phyloP scores from a whole-genome alignment of 2,888 invertebrate genomes.

The Hirtodrosophila cameraria region DNA sequence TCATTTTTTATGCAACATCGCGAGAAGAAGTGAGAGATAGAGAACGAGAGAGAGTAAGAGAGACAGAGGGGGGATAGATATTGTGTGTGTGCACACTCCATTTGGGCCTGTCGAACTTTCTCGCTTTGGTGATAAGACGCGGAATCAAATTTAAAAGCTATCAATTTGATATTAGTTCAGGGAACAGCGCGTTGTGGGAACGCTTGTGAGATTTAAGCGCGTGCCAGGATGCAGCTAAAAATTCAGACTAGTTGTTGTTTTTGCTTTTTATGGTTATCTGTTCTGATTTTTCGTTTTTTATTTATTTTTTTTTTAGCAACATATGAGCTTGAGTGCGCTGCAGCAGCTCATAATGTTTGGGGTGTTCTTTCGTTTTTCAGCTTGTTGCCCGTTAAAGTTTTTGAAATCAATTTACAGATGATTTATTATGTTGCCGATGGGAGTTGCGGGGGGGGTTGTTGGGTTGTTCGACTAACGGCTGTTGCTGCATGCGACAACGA shows the following conservation, averaged over 20 bases:
- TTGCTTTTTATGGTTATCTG: conserved; percentile 7
- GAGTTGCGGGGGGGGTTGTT: not conserved
- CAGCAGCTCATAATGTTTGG: conserved; percentile 46
- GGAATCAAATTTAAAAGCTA: conserved; percentile 82
- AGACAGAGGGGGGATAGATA: not conserved
- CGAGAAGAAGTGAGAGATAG: conserved; percentile 4
- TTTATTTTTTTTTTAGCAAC: conserved; percentile 23
- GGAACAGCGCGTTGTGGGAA: conserved; percentile 54
- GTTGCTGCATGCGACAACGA: conserved; percentile 62
- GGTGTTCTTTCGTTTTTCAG: conserved; percentile 34
- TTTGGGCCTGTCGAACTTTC: conserved; percentile 55
- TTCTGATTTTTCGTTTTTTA: not conserved
- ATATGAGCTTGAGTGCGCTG: conserved; percentile 39
- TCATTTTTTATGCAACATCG: conserved; percentile 76
- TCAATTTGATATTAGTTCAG: conserved; percentile 79
- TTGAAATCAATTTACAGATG: conserved; percentile 77
- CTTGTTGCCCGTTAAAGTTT: conserved; percentile 58
- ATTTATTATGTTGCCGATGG: conserved; percentile 66
- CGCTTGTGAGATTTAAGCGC: conserved; percentile 48
- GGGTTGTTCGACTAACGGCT: not conserved
- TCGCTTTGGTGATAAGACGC: conserved; percentile 75
- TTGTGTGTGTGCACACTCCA: conserved; percentile 47
- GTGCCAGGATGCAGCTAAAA: conserved; percentile 54
- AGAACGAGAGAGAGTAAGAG: not conserved
- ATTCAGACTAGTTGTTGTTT: conserved; percentile 10